Evolutionary conservation across 2,888 invertebrate species (phyloP).

Genomic region (Trissoscelio sp.): DNA sequence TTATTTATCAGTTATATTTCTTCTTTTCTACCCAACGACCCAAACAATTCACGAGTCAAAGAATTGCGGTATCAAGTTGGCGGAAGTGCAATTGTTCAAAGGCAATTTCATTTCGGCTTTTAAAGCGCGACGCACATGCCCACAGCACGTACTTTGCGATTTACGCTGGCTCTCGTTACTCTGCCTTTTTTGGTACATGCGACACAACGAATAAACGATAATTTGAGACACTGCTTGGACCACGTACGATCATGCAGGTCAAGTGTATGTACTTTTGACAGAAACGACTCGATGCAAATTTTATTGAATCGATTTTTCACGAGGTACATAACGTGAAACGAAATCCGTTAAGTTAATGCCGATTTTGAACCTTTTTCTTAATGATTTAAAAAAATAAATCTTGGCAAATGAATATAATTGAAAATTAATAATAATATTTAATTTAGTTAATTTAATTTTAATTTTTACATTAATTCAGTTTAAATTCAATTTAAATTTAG

Average conservation of each 20-base stretch:
- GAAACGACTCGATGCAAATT: conserved; percentile 22
- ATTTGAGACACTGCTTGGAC: conserved; percentile 22
- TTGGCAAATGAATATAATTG: too few relatives aligned
- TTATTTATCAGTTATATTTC: too few relatives aligned
- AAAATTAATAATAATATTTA: too few relatives aligned
- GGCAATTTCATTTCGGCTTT: conserved; percentile 44
- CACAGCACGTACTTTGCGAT: conserved; percentile 46
- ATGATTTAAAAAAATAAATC: too few relatives aligned
- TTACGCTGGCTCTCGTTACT: conserved; percentile 67
- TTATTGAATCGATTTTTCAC: conserved; percentile 31
- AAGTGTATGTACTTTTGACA: conserved; percentile 29
- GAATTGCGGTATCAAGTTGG: neutral
- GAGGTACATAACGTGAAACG: conserved; percentile 12
- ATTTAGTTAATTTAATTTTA: too few relatives aligned
- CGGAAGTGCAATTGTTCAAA: conserved; percentile 49
- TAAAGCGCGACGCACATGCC: conserved; percentile 36
- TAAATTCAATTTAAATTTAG: too few relatives aligned
- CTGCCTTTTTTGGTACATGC: conserved; percentile 42
- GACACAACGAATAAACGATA: conserved; percentile 52
- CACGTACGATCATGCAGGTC: conserved; percentile 23
- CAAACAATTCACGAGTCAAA: too few relatives aligned
- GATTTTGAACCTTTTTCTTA: too few relatives aligned
- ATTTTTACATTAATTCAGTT: too few relatives aligned
- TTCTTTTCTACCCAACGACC: too few relatives aligned
- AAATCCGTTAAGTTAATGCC: conserved; percentile 1